These are phyloP conservation scores for Drosophila auraria DNA, from an alignment of 1,140 invertebrate species.

Conservation along the genomic window DNA sequence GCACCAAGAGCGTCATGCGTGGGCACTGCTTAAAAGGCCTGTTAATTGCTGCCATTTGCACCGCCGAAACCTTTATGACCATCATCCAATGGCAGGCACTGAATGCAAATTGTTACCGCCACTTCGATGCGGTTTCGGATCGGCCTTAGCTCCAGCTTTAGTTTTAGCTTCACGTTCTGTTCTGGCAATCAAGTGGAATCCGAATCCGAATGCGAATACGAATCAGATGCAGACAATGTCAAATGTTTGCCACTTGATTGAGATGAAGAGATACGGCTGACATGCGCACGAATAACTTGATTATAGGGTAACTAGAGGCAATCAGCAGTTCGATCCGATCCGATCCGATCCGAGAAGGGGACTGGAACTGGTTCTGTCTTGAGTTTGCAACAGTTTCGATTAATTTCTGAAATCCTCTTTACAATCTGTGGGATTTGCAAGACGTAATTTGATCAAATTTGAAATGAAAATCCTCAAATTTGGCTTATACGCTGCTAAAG, in stretches of 20 bases:
- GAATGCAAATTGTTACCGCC: constrained; percentile 38
- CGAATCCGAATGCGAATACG: constrained; percentile 19
- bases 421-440: background rate
- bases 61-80: constrained; percentile 27
- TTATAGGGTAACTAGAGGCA: constrained; percentile 48
- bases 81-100: constrained; percentile 21
- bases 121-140: background rate
- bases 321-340: constrained; percentile 16
- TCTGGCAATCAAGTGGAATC: constrained; percentile 37
- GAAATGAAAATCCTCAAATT: background rate
- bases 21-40: constrained; percentile 1
- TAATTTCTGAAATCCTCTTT: background rate
- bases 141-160: background rate
- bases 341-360: background rate
- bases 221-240: constrained; percentile 42
- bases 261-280: constrained; percentile 52
- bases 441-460: background rate
- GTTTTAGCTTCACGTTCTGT: constrained; percentile 1
- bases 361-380: constrained; percentile 2
- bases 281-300: constrained; percentile 64
- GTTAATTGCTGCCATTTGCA: constrained; percentile 27
- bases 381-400: background rate
- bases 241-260: constrained; percentile 53
- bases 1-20: constrained; percentile 13
- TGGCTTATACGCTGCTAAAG: background rate